Base-by-base conservation (phyloP, 2,888 invertebrate species). In the Geophilus truncorum region DNA sequence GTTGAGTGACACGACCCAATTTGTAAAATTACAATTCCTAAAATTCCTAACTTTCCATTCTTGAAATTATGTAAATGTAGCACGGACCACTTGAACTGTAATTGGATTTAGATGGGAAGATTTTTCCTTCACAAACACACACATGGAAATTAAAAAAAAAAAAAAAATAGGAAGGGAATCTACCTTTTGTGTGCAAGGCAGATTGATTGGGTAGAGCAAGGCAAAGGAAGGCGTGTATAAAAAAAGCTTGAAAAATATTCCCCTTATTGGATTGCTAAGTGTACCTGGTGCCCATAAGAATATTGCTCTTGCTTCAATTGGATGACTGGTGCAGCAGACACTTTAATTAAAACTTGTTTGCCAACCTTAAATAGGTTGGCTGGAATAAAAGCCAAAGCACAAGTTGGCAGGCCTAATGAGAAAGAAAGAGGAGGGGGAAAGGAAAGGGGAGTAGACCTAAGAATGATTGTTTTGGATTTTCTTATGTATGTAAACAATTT, bases 61-160 rank as follows among this genome's bases (percentile, higher is more conserved):
- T 57, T 57, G 57, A 57, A 57, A 57, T 57, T 57, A 57, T 57
- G 57, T 57, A 57, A 57, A 57, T 57, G 57, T 57, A 57, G 57
- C 57, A 57, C 57, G 23, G 57, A n/a, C n/a, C n/a, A 57, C 57
- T 57, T 57, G 57, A 57, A 57, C 57, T 57, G 18, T 57, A 57
- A 57, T 57, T 57, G 57, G 57, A 57, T 57, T 57, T 57, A 21
- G 57, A 57, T 57, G 57, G 18, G 57, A 57, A 57, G 57, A 57
- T 57, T 57, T 57, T 9, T 9, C 36, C 36, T 40, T 40, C 36
- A 40, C 36, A 40, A 40, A 40, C 36, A 40, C 36, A 3, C 36
- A 40, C 36, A 40, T 12, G 15, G 36, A 40, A 9, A 12, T 40
- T 40, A 10, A 5, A 34, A 34, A 34, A 34, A 34, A 10, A 34